A percentile compares a stretch with the other conserved stretches of the same genome.
Conservation (phyloP, 2,113 vertebrate genomes). For the Triplophysa tibetana region DNA sequence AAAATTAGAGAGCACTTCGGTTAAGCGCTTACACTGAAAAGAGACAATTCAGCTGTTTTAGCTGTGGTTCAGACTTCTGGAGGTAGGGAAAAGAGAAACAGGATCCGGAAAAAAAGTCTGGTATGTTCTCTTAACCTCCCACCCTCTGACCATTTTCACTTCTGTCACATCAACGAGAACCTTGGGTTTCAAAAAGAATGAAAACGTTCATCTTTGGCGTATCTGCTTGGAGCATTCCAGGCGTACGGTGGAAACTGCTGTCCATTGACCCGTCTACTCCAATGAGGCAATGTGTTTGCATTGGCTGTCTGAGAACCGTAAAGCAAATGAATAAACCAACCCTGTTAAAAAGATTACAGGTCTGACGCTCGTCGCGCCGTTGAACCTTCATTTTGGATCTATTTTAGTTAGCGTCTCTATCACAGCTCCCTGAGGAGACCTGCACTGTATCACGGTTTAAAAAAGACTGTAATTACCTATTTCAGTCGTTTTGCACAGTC, state of each 20-base stretch:
- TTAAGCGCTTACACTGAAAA: constrained; percentile 74
- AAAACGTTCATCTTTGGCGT: constrained; percentile 35
- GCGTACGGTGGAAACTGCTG: constrained; percentile 49
- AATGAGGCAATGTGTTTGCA: constrained; percentile 46
- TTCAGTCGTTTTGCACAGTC: constrained; percentile 27
- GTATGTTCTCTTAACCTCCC: constrained; percentile 54
- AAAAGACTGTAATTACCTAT: constrained; percentile 33
- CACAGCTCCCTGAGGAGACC: background rate
- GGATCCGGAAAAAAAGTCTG: constrained; percentile 55
- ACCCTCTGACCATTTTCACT: constrained; percentile 46
- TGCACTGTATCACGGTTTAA: constrained; percentile 15
- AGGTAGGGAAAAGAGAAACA: constrained; percentile 61
- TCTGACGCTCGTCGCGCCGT: constrained; percentile 15
- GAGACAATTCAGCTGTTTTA: constrained; percentile 60
- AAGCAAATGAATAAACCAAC: constrained; percentile 39
- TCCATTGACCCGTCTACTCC: constrained; percentile 47
- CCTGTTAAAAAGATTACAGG: constrained; percentile 47
- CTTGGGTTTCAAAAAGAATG: constrained; percentile 32
- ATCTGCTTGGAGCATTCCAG: constrained; percentile 47
- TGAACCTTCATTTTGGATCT: constrained; percentile 36
- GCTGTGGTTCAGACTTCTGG: constrained; percentile 65
- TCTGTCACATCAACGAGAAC: constrained; percentile 55
- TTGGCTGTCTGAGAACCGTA: constrained; percentile 33
- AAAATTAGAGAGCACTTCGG: constrained; percentile 79
- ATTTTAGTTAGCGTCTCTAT: constrained; percentile 33